Evolutionary conservation across 2,113 vertebrate genomes (phyloP), one percentile per base, ranked within the genome.

Genomic region (Labrus mixtus): DNA sequence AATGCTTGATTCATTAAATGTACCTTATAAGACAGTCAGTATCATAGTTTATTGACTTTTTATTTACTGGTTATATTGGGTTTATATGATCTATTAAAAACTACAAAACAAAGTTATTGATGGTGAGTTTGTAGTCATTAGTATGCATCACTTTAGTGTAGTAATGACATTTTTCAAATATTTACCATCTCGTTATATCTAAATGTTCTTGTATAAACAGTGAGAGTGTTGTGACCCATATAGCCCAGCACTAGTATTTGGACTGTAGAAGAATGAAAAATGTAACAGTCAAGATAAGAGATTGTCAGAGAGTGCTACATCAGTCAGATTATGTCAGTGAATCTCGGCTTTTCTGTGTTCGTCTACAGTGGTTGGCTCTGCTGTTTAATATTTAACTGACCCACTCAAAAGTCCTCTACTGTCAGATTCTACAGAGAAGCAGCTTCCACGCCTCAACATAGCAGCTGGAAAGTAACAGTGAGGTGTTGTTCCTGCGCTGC

Each of bases 311-410:
- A 66, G 39, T 33, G 55, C 10, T 33, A 43, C 48, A 55, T 65
- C 23, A 58, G 11, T 82, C 59, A 54, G 59, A 59, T 81, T 58
- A 50, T 68, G 17, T 75, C 56, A 37, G 61, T 50, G 33, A 56
- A 25, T 51, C 46, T 33, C 55, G 4, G 9, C 63, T 53, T 56
- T 72, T 59, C 46, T 8, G 12, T 43, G 19, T 45, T 56, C 66
- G 56, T 51, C 64, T 23, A 8, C 36, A 57, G 16, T 61, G 56
- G n/a, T 68, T 68, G 6, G 23, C 50, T 43, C n/a, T 48, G 53
- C 68, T 68, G 71, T 66, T 73, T 29, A 37, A 75, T 63, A 67
- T 68, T 76, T 45, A 68, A 76, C 41, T 39, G 62, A 68, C 57
- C 57, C 56, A 33, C 41, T 76, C 51, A 48, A 36, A 67, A 37